Conservation (phyloP, 2,113 vertebrate genomes). For the Clarias batrachus region DNA sequence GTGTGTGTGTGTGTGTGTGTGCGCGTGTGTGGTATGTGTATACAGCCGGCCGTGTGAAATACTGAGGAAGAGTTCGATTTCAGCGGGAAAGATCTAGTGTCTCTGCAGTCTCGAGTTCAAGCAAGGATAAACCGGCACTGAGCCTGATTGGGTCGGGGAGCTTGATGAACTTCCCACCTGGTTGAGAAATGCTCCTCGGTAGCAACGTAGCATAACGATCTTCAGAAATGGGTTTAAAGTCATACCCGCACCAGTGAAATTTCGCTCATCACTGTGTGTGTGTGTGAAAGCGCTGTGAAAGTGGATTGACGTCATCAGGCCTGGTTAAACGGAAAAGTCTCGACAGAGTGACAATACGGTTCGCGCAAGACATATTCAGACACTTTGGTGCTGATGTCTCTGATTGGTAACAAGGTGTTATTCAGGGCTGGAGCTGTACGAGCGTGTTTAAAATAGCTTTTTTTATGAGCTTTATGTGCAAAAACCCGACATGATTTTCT, state of each 20-base stretch:
- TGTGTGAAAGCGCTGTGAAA: background rate
- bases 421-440: background rate
- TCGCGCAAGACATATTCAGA: background rate
- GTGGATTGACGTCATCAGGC: background rate
- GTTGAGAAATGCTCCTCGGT: background rate
- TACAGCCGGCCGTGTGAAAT: background rate
- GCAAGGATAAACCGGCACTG: background rate
- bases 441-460: background rate
- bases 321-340: background rate
- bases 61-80: slow-evolving; percentile 25
- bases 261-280: background rate
- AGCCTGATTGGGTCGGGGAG: slow-evolving; percentile 23
- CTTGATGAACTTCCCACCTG: slow-evolving; percentile 12
- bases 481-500: background rate
- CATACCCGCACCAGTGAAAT: background rate
- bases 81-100: slow-evolving; percentile 33
- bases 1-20: background rate
- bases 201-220: slow-evolving; percentile 22
- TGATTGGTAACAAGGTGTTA: background rate
- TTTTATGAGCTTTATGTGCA: background rate
- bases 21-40: background rate
- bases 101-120: slow-evolving; percentile 31
- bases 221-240: background rate
- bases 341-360: background rate
- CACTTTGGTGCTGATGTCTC: background rate